A percentile compares a stretch with the other conserved stretches of the same genome.
These are phyloP conservation scores for Oncorhynchus nerka DNA, from an alignment of 2,113 vertebrate species.

Conservation along the genomic window DNA sequence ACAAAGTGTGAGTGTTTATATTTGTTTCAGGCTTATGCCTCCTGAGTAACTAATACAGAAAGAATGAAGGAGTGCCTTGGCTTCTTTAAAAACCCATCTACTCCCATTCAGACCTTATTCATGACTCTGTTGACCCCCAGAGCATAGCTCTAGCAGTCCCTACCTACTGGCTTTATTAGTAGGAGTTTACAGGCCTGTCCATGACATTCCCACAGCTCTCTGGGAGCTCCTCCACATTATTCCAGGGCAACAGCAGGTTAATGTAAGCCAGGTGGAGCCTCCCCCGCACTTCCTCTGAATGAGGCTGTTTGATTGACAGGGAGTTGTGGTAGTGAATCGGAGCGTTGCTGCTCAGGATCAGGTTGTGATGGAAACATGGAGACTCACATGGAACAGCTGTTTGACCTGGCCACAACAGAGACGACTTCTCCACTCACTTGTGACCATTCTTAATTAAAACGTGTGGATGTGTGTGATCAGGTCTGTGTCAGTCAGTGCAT, in stretches of 20 bases:
- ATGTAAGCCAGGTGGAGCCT: slow-evolving; percentile 60
- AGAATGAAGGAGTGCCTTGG: too few relatives aligned
- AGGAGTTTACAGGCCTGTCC: slow-evolving; percentile 49
- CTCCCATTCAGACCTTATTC: slow-evolving; percentile 40
- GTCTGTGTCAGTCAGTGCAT: slow-evolving; percentile 18
- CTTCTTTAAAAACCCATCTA: slow-evolving; percentile 19
- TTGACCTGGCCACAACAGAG: slow-evolving; percentile 56
- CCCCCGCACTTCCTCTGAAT: slow-evolving; percentile 39
- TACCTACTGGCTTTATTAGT: slow-evolving; percentile 46
- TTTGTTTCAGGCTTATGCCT: not conserved
- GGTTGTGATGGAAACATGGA: slow-evolving; percentile 48
- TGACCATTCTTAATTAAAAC: slow-evolving; percentile 49
- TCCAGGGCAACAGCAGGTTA: slow-evolving; percentile 61
- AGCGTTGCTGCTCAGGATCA: slow-evolving; percentile 40
- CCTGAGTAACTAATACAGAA: slow-evolving; percentile 29
- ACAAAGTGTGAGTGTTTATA: slow-evolving; percentile 23
- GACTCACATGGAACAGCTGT: slow-evolving; percentile 52
- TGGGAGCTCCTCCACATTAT: slow-evolving; percentile 52
- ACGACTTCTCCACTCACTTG: slow-evolving; percentile 49
- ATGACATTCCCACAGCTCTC: slow-evolving; percentile 40
- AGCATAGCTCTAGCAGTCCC: not conserved
- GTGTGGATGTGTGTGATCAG: slow-evolving; percentile 32
- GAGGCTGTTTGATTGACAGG: slow-evolving; percentile 54
- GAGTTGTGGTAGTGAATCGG: slow-evolving; percentile 46
- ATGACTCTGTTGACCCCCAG: slow-evolving; percentile 35